These are phyloP conservation scores for Sciurus niger DNA, from an alignment of 2,113 vertebrate species.

Conservation along the genomic window DNA sequence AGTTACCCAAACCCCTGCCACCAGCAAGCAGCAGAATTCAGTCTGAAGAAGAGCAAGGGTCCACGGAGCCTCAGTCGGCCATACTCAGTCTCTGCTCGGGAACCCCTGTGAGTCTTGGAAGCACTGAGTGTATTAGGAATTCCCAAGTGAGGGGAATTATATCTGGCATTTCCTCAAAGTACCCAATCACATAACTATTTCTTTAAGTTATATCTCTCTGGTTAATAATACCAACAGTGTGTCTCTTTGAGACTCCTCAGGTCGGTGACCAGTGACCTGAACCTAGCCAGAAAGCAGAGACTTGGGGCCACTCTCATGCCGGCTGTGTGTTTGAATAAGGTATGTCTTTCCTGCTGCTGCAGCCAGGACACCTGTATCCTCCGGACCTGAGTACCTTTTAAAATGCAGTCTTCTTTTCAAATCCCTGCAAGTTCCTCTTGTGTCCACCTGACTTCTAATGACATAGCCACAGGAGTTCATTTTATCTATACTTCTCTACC, in stretches of 20 bases:
- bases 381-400: background rate
- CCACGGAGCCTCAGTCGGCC: too few species aligned
- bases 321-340: background rate
- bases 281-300: background rate
- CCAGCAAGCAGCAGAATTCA: too few species aligned
- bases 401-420: background rate
- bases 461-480: background rate
- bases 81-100: too few species aligned
- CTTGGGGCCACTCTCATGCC: accelerated
- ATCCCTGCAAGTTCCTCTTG: background rate
- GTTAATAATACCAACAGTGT: background rate
- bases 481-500: conserved; percentile 23
- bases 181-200: background rate
- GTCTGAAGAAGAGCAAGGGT: too few species aligned
- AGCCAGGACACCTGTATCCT: background rate
- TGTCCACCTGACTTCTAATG: background rate
- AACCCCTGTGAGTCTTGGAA: background rate
- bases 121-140: background rate
- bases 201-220: background rate
- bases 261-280: background rate
- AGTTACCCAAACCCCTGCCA: too few species aligned
- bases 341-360: background rate
- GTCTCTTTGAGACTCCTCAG: too few species aligned
- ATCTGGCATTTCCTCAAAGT: background rate
- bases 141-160: too few species aligned